A percentile compares a stretch with the other conserved stretches of the same genome.
Evolutionary conservation across 2,888 invertebrate species (phyloP).

Genomic region (Tromatobia lineatoria): DNA sequence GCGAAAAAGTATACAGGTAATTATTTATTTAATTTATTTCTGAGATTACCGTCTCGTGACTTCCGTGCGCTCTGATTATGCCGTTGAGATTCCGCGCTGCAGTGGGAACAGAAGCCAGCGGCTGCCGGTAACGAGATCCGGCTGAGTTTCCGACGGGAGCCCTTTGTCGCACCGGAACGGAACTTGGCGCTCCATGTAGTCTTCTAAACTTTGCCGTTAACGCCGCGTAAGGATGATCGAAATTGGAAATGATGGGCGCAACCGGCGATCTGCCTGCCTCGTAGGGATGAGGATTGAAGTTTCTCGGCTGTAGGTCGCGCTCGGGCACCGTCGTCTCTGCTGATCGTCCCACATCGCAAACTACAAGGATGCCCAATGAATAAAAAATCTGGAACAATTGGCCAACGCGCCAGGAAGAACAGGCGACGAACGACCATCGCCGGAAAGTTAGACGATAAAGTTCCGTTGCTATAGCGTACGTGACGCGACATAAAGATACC

Average conservation of each 20-base stretch:
- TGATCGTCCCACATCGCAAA: constrained; percentile 48
- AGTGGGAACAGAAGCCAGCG: constrained; percentile 8
- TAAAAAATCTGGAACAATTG: constrained; percentile 65
- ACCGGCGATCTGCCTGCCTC: constrained; percentile 12
- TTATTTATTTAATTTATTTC: constrained; percentile 14
- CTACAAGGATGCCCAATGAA: constrained; percentile 58
- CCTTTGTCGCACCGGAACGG: constrained; percentile 15
- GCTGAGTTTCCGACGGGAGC: constrained; percentile 9
- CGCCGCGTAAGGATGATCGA: constrained; percentile 62
- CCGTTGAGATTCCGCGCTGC: not conserved
- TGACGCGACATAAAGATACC: constrained; percentile 1
- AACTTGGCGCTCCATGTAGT: constrained; percentile 5
- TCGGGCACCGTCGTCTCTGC: constrained; percentile 76
- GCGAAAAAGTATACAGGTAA: not conserved
- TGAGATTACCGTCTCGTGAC: constrained; percentile 7
- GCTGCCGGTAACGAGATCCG: constrained; percentile 25
- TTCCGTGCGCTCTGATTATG: constrained; percentile 6
- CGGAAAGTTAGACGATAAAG: constrained; percentile 13
- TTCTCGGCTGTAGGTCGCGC: constrained; percentile 82
- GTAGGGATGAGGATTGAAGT: constrained; percentile 85
- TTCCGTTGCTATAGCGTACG: not conserved
- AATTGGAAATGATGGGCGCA: constrained; percentile 56
- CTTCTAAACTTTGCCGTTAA: constrained; percentile 39
- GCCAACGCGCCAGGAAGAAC: constrained; percentile 14
- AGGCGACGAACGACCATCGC: not conserved